Evolutionary conservation across 2,888 invertebrate species (phyloP).

Genomic region (Chromoteleia sp.): DNA sequence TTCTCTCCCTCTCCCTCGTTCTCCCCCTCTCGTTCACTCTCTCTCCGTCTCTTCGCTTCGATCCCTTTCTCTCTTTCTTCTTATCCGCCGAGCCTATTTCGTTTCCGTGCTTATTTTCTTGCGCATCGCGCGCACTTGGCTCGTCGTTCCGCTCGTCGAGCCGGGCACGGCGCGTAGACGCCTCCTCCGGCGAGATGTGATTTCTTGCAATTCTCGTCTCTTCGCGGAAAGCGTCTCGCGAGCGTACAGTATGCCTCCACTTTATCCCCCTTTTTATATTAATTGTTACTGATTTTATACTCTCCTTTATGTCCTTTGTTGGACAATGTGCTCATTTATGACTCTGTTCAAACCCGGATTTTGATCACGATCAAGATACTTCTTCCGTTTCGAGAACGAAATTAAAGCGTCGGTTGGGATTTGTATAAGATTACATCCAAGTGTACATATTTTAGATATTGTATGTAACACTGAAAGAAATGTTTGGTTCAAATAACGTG

Average conservation of each 20-base stretch:
- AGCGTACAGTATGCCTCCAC: constrained; percentile 12
- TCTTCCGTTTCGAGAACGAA: too few species aligned
- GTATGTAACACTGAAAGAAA: too few species aligned
- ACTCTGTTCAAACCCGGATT: background rate
- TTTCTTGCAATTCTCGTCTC: constrained; percentile 46
- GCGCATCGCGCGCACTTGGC: constrained; percentile 51
- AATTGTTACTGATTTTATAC: constrained; percentile 42
- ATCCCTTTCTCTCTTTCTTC: constrained; percentile 8
- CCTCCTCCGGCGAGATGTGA: constrained; percentile 56
- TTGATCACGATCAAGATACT: too few species aligned
- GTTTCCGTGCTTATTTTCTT: constrained; percentile 63
- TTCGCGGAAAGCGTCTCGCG: constrained; percentile 24
- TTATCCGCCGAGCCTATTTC: constrained; percentile 50
- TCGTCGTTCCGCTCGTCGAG: constrained; percentile 57
- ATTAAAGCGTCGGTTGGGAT: too few species aligned
- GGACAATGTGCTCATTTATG: constrained; percentile 3
- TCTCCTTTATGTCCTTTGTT: constrained; percentile 26
- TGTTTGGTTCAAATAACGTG: too few species aligned
- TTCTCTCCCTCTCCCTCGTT: background rate
- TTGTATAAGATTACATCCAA: too few species aligned
- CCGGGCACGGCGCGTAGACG: constrained; percentile 32
- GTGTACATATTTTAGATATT: too few species aligned
- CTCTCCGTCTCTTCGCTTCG: background rate
- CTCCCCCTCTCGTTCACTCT: background rate
- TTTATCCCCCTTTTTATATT: constrained; percentile 47